phyloP scores from a whole-genome alignment of 2,888 invertebrate species.

The Mythimna albipuncta region DNA sequence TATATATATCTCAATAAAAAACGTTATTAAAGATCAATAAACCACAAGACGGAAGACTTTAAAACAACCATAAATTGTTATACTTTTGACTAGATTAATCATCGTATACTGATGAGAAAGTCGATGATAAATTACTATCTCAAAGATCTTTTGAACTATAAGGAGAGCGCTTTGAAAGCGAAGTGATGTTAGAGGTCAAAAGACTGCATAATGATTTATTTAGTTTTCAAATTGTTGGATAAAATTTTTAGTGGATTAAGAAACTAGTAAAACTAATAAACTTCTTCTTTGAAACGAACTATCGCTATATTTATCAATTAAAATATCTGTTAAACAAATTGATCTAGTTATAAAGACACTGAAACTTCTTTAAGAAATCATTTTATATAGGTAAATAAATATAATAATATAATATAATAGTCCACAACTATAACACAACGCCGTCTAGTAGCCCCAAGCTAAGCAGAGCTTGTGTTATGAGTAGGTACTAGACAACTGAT shows the following conservation, averaged over 20 bases:
- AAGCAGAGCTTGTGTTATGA: too few relatives aligned
- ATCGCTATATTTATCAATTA: neutral
- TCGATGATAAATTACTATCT: conserved; percentile 32
- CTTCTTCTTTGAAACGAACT: neutral
- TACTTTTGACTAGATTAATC: conserved; percentile 21
- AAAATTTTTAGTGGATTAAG: neutral
- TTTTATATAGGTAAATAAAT: neutral
- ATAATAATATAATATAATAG: too few relatives aligned
- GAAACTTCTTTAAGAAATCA: neutral
- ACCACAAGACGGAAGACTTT: conserved; percentile 1
- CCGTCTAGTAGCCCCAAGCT: too few relatives aligned
- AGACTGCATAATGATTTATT: neutral
- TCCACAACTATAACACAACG: too few relatives aligned
- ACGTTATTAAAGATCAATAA: neutral
- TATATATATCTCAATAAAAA: neutral
- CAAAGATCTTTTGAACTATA: conserved; percentile 6
- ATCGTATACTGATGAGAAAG: conserved; percentile 17
- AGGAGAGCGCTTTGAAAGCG: neutral
- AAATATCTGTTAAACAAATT: neutral
- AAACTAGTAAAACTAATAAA: neutral
- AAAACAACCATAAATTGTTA: conserved; percentile 6
- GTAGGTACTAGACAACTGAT: too few relatives aligned
- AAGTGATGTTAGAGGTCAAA: neutral
- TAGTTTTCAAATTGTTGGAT: neutral
- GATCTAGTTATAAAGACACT: neutral